Evolutionary conservation across 92 coral and sea anemone genomes (phyloP), one percentile per base, ranked within the genome.

Genomic region (Palythoa heliodiscus): DNA sequence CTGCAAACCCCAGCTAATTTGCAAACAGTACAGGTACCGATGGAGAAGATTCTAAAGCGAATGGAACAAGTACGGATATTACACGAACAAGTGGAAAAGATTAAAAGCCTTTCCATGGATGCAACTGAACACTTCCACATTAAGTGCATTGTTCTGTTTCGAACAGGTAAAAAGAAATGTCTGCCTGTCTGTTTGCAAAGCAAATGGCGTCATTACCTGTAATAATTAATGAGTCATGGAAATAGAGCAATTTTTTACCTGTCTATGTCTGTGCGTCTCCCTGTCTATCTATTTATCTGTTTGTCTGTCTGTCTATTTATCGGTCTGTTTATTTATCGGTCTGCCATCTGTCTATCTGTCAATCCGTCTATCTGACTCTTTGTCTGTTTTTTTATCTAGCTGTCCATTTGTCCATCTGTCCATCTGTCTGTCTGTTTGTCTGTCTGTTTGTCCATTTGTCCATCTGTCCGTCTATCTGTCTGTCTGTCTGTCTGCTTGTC

Each of bases 91-190:
- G 77, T 89, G 78, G 98, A 94, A 82, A 89, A 91, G 85, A 89
- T 94, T 53, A 88, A 93, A 5, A 90, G 87, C 39, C 95, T 94
- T 50, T 95, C 93, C 1, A 94, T 94, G 98, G 98, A 94, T 66
- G 58, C 87, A 86, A 92, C 95, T 6, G 98, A 94, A 64, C 98
- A 90, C 70, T 94, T 94, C 74, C 98, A 94, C 83, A 90, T 94
- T 78, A 94, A 94, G 86, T 94, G 98, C 85, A 90, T 94, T 69
- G 95, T 94, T 67, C 85, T 94, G 66, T 94, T 94, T 24, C 85
- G 95, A 82, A 93, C 98, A 83, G 98, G 98, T 94, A 66, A 86
- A 85, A 24, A 3, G 10, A 47, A 39, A 61, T 52, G 19, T 8
- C 16, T 58, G 35, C 35, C 35, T 29, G 35, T 29, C 1, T 29